These are phyloP conservation scores for Cercopithecus petaurista DNA, from an alignment of 2,797 vertebrate species.

Conservation along the genomic window DNA sequence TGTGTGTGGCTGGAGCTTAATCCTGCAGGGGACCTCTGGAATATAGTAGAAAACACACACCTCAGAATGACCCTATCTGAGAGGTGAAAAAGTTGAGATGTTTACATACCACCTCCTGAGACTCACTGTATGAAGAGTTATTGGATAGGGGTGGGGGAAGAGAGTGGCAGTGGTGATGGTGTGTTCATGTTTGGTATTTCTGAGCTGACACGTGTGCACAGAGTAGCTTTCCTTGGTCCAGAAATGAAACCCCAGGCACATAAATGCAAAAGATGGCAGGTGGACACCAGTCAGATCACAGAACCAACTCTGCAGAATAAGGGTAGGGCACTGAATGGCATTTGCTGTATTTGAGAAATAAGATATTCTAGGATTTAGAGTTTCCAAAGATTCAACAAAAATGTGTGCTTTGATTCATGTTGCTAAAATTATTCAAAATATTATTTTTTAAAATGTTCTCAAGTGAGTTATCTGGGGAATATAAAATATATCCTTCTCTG, in stretches of 20 bases:
- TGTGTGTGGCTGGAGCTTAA: not conserved
- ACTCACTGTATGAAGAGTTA: not conserved
- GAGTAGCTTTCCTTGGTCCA: not conserved
- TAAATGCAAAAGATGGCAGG: not conserved
- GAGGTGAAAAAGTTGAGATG: not conserved
- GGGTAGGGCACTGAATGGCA: not conserved
- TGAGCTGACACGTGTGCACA: not conserved
- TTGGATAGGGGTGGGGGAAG: not conserved
- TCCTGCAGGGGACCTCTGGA: not conserved
- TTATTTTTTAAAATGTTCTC: not conserved
- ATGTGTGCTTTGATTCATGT: not conserved
- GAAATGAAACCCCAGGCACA: not conserved
- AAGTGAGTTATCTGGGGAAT: not conserved
- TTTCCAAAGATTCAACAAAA: constrained; percentile 6
- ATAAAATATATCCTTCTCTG: not conserved
- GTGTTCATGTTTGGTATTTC: not conserved
- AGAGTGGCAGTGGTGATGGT: not conserved
- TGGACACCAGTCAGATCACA: not conserved
- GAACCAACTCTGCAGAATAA: not conserved
- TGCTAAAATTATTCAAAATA: not conserved
- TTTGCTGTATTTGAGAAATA: not conserved
- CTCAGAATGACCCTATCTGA: not conserved
- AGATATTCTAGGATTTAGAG: not conserved
- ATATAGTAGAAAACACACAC: not conserved
- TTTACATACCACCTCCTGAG: not conserved